Evolutionary conservation across 2,888 invertebrate genomes (phyloP).

Genomic region (Nesidiocoris tenuis): DNA sequence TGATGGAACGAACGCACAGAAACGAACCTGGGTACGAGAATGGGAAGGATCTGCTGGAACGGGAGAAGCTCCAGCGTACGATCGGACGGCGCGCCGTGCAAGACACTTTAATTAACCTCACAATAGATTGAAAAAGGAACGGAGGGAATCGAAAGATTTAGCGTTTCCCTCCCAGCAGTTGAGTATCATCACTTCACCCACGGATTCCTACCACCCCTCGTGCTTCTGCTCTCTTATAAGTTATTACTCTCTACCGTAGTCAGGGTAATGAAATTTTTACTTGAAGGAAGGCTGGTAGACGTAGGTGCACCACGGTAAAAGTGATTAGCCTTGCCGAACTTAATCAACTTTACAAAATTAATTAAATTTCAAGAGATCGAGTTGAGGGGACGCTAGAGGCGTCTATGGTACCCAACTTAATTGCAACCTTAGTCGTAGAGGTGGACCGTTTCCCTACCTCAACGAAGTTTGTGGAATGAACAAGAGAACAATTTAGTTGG

Average conservation of each 20-base stretch:
- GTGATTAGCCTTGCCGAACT: constrained; percentile 20
- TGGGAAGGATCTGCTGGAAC: background rate
- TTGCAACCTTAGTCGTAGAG: background rate
- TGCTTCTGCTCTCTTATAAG: constrained; percentile 6
- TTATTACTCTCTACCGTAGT: constrained; percentile 9
- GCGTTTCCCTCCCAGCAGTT: background rate
- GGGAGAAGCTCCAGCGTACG: background rate
- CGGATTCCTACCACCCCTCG: background rate
- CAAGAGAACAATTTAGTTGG: no score
- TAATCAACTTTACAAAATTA: constrained; percentile 17
- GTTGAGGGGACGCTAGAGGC: background rate
- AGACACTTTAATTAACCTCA: constrained; percentile 32
- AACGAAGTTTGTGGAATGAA: no score
- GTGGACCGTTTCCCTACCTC: no score
- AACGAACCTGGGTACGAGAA: background rate
- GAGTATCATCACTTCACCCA: background rate
- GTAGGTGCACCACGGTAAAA: constrained; percentile 10
- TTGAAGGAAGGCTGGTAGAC: background rate
- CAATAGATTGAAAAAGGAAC: constrained; percentile 17
- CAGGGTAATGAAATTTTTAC: constrained; percentile 28
- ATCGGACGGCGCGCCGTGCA: constrained; percentile 3
- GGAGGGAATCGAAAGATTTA: constrained; percentile 33
- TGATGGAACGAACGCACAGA: background rate
- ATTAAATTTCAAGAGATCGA: constrained; percentile 6
- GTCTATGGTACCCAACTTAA: background rate